Percentiles rank a stretch among this genome's conserved stretches.
Evolutionary conservation across 2,113 vertebrate genomes (phyloP).

Genomic region (Anser cygnoides): DNA sequence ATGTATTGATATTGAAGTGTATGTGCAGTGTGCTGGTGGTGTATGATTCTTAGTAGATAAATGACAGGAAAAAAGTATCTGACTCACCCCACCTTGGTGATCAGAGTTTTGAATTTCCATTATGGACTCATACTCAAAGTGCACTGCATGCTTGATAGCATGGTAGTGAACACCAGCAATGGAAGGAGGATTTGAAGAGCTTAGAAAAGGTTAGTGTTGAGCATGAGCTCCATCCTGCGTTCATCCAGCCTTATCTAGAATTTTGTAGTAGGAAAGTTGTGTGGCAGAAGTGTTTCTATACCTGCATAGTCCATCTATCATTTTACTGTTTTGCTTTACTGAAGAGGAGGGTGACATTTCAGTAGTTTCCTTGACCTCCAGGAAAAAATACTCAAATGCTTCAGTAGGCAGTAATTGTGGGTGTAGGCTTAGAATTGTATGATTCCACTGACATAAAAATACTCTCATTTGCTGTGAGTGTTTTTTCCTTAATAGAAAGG

Average conservation of each 20-base stretch:
- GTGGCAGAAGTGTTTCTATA: not conserved
- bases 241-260: not conserved
- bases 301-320: not conserved
- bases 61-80: not conserved
- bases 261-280: not conserved
- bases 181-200: not conserved
- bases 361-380: not conserved
- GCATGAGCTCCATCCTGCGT: not conserved
- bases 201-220: not conserved
- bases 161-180: not conserved
- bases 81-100: not conserved
- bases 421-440: not conserved
- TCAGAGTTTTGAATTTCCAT: not conserved
- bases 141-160: not conserved
- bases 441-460: not conserved
- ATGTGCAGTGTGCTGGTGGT: not conserved
- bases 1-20: not conserved
- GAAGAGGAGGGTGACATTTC: not conserved
- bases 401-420: not conserved
- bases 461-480: not conserved
- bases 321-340: not conserved
- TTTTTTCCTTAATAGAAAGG: not conserved
- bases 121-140: not conserved
- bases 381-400: not conserved
- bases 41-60: not conserved